Percentiles rank a stretch among this genome's conserved stretches.
Evolutionary conservation across 2,888 invertebrate species (phyloP).

Genomic region (Rambutsinella grinnellia): DNA sequence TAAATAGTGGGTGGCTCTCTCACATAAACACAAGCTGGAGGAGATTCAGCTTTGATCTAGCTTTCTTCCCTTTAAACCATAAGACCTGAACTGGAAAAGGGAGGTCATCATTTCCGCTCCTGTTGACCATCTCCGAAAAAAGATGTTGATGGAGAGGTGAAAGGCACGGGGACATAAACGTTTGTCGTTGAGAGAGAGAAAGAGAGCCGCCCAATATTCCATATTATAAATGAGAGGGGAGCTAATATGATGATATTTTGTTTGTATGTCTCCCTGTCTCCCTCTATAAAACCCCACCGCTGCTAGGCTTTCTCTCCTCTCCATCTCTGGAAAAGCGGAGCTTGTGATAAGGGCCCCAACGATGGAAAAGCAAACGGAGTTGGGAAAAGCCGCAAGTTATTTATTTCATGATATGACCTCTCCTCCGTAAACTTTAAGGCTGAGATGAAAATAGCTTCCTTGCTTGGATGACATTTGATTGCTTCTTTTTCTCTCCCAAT

Average conservation of each 20-base stretch:
- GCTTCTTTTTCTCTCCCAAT: conserved; percentile 40
- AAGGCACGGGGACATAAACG: background rate
- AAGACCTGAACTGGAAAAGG: background rate
- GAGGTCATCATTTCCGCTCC: conserved; percentile 36
- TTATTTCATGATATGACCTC: conserved; percentile 61
- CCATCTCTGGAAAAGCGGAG: background rate
- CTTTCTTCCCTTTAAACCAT: background rate
- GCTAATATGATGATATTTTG: background rate
- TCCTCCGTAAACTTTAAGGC: conserved; percentile 45
- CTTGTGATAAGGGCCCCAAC: background rate
- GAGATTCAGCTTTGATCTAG: background rate
- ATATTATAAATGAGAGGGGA: conserved; percentile 1
- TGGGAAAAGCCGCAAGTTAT: conserved; percentile 44
- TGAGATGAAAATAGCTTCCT: conserved; percentile 28
- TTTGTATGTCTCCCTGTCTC: background rate
- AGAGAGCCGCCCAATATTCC: no score
- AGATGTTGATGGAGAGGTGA: background rate
- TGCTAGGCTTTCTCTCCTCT: no score
- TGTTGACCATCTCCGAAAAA: conserved; percentile 10
- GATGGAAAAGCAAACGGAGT: background rate
- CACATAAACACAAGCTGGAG: background rate
- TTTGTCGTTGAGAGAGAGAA: background rate
- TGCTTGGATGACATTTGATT: conserved; percentile 62
- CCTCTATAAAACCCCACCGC: background rate
- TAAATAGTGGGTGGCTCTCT: conserved; percentile 2